Conservation (phyloP, 1,140 invertebrate genomes). For the Aphelenchoides fujianensis region DNA sequence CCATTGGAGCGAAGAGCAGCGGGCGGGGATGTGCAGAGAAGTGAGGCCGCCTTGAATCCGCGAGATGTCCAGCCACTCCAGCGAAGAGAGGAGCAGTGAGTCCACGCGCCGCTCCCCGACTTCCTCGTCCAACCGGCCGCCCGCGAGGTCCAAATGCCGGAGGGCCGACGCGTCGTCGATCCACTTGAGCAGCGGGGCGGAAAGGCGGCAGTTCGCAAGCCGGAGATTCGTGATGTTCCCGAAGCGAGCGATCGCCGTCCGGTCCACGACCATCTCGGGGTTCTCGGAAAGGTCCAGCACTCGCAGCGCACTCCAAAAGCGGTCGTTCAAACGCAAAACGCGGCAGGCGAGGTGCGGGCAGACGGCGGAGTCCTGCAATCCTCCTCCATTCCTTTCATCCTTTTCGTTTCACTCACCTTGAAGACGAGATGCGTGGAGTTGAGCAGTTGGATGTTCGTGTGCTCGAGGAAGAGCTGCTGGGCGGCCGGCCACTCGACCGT, state of each 20-base stretch:
- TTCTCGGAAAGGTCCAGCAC: constrained; percentile 40
- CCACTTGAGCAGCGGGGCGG: constrained; percentile 24
- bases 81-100: constrained; percentile 20
- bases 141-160: constrained; percentile 34
- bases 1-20: constrained; percentile 31
- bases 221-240: constrained; percentile 30
- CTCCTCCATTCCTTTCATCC: not conserved
- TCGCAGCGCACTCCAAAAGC: constrained; percentile 29
- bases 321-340: constrained; percentile 10
- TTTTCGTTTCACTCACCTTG: constrained; percentile 24
- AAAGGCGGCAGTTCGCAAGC: constrained; percentile 13
- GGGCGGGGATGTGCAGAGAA: not conserved
- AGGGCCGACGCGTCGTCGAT: constrained; percentile 21
- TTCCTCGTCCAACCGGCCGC: constrained; percentile 14
- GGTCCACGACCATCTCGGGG: constrained; percentile 16
- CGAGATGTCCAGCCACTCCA: constrained; percentile 49
- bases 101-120: constrained; percentile 25
- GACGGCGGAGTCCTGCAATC: constrained; percentile 14
- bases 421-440: constrained; percentile 35
- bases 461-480: constrained; percentile 26
- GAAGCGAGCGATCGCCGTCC: constrained; percentile 24
- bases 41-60: not conserved
- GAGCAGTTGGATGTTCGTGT: constrained; percentile 22
- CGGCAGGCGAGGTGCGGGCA: constrained; percentile 9
- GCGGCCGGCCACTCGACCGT: constrained; percentile 23